Base-by-base conservation (phyloP, 2,797 vertebrate genomes). In the Eleutherodactylus coqui region DNA sequence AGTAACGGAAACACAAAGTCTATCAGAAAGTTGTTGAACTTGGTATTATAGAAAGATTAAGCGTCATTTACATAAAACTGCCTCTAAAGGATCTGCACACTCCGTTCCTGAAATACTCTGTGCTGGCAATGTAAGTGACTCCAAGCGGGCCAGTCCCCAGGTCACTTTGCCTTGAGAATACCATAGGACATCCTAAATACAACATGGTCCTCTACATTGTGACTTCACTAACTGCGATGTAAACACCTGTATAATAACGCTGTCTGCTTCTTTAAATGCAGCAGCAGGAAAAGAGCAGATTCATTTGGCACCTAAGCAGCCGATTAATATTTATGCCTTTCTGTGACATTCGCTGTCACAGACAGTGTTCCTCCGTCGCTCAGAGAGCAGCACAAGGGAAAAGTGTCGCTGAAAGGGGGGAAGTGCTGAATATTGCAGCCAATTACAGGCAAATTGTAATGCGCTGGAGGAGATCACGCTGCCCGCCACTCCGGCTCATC, bases 401-500 rank as follows among this genome's bases (percentile, higher is more conserved):
- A 91, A 92, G 88, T 79, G 73, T 80, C 69, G 7, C 32, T 90
- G 84, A 86, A 41, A 88, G 47, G 84, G 90, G 86, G 91, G 92
- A 88, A 79, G 90, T 64, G 83, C 85, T 91, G 92, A 90, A 41
- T 17, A 70, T 70, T 36, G 41, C 19, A 24, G 64, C n/a, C 55
- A n/a, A 62, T 62, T 62, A 32, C 29, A 62, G 55, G 29, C 58
- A 62, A 62, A 62, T 29, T 29, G 58, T 29, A 14, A 62, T 36
- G 81, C 67, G 88, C 85, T 91, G 89, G 91, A 91, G 82, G 38
- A 83, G 79, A 75, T 90, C 81, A 87, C 80, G 91, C 78, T 89
- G 78, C 55, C 27, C 80, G 91, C 76, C 89, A 79, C 27, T 89
- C 92, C 90, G 91, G 91, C 84, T 80, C 78, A 91, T 90, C 89